Conservation (phyloP, 2,113 vertebrate genomes). For the Penelope pileata region DNA sequence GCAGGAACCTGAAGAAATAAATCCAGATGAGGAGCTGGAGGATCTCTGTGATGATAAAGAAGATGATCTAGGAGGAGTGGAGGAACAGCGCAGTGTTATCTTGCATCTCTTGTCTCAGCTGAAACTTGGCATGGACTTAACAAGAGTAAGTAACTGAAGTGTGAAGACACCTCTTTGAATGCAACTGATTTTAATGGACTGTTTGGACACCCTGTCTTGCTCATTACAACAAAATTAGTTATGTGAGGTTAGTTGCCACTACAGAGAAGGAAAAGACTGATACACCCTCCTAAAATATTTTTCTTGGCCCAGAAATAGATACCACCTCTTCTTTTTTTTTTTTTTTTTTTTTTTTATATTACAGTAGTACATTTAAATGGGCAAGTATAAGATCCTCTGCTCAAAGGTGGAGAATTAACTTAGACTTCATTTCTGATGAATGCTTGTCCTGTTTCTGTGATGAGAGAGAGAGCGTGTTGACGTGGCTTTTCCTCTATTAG, state of each 20-base stretch:
- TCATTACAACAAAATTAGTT: not conserved
- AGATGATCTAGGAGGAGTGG: slow-evolving; percentile 91
- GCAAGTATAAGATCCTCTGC: not conserved
- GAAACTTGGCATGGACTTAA: slow-evolving; percentile 99
- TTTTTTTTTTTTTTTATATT: not conserved
- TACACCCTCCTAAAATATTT: not conserved
- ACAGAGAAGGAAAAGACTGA: not conserved
- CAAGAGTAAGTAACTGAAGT: slow-evolving; percentile 83
- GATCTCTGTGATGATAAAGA: slow-evolving; percentile 87
- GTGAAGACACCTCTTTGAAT: not conserved
- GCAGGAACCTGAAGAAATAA: slow-evolving; percentile 92
- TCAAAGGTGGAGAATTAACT: not conserved
- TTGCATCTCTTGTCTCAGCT: slow-evolving; percentile 97
- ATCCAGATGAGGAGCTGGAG: slow-evolving; percentile 89
- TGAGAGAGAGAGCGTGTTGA: not conserved
- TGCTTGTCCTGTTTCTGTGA: not conserved
- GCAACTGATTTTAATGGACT: not conserved
- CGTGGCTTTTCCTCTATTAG: not conserved
- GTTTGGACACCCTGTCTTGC: not conserved
- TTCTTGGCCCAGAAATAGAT: not conserved
- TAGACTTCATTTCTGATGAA: not conserved
- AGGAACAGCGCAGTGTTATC: slow-evolving; percentile 97
- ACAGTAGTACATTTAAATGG: not conserved
- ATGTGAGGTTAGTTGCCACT: not conserved
- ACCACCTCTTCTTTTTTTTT: not conserved